Evolutionary conservation across 2,888 invertebrate genomes (phyloP), one percentile per base, ranked within the genome.

Genomic region (Diaperis boleti): DNA sequence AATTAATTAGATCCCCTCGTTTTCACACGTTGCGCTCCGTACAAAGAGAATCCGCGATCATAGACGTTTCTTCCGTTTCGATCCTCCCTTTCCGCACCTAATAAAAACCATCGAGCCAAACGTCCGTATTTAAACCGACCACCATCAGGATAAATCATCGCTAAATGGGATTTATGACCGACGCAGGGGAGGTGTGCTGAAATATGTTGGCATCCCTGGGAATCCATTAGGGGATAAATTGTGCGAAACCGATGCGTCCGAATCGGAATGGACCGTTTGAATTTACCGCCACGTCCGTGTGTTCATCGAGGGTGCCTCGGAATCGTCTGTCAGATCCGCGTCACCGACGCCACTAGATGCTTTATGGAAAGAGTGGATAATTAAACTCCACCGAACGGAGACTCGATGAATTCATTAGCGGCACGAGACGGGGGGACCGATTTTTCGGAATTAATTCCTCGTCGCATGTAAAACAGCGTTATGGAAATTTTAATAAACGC

Each of bases 31-130:
- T 56, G 14, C 41, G 26, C 15, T 15, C 13, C n/a, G 8, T 41
- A 45, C 56, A 56, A 56, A 56, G 56, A 22, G 56, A 56, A 56
- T 56, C 18, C 15, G 45, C 56, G 35, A 56, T 56, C 55, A 29
- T 14, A 45, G 41, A 56, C 45, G n/a, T n/a, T n/a, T n/a, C n/a
- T n/a, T n/a, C n/a, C n/a, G n/a, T n/a, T n/a, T n/a, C n/a, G n/a
- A n/a, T n/a, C n/a, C n/a, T 33, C 5, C 33, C 11, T 33, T 13
- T 33, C 33, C 33, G 33, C 11, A 33, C 11, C 33, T 33, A 33
- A 33, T 33, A 33, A 33, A 33, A 33, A 33, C 11, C 33, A 33
- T 33, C 33, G 33, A 5, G 7, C 37, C 22, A 13, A 42, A 41
- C 18, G 35, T 20, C 20, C 49, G 49, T 33, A 33, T 33, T 49